A percentile compares a stretch with the other conserved stretches of the same genome.
Conservation (phyloP, 2,797 vertebrate genomes). For the Gymnoscopelus microlampas region DNA sequence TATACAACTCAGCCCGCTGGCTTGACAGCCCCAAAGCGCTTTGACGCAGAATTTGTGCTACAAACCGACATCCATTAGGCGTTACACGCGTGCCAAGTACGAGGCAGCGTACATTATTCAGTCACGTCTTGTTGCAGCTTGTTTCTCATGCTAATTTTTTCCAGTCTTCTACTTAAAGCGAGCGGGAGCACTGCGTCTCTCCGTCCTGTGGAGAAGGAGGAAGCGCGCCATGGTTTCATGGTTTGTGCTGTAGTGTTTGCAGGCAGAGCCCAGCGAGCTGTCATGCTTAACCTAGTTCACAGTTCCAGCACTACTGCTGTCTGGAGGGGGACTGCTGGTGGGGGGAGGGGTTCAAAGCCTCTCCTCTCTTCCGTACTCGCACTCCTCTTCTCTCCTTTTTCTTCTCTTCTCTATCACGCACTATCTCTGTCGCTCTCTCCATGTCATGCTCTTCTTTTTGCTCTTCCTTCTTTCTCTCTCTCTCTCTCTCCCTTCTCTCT, state of each 20-base stretch:
- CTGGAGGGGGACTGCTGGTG: slow-evolving; percentile 62
- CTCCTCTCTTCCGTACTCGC: slow-evolving; percentile 23
- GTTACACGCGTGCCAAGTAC: slow-evolving; percentile 31
- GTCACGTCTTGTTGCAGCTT: slow-evolving; percentile 43
- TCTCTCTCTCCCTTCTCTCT: neutral
- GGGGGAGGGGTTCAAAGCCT: slow-evolving; percentile 60
- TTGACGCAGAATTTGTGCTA: slow-evolving; percentile 28
- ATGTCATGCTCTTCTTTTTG: neutral
- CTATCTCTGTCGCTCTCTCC: neutral
- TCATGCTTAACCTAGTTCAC: slow-evolving; percentile 74
- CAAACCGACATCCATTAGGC: slow-evolving; percentile 50
- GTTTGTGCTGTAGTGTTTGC: slow-evolving; percentile 42
- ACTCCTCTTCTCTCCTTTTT: neutral
- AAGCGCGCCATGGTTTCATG: slow-evolving; percentile 31
- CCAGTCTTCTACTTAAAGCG: slow-evolving; percentile 17
- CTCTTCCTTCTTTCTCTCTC: neutral
- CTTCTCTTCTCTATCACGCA: neutral
- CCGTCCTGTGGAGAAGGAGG: slow-evolving; percentile 36
- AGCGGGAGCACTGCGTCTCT: slow-evolving; percentile 24
- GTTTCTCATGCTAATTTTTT: slow-evolving; percentile 22
- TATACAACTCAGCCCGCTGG: neutral
- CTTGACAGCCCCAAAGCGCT: slow-evolving; percentile 37
- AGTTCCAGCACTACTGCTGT: slow-evolving; percentile 58
- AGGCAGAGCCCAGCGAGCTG: slow-evolving; percentile 63
- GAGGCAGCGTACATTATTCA: slow-evolving; percentile 56